phyloP scores from a whole-genome alignment of 2,888 invertebrate genomes.

The Germaria angustata region DNA sequence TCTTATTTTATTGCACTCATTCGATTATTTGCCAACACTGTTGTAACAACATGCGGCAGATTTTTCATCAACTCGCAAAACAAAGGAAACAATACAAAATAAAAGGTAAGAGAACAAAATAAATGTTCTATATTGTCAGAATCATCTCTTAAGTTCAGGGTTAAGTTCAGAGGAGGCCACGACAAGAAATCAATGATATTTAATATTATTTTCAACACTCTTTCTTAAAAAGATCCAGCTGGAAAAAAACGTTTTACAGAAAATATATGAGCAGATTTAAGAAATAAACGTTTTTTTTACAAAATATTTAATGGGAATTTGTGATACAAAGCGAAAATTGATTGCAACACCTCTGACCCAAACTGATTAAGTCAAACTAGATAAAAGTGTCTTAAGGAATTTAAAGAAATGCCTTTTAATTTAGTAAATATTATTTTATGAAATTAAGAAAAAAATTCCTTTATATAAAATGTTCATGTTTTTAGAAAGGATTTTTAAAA shows the following conservation, averaged over 20 bases:
- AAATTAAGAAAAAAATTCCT: too few relatives aligned
- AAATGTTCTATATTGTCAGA: conserved; percentile 72
- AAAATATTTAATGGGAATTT: conserved; percentile 38
- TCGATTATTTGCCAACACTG: background rate
- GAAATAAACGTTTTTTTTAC: background rate
- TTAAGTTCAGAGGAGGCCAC: conserved; percentile 70
- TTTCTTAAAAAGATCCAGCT: background rate
- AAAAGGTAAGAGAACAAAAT: conserved; percentile 65
- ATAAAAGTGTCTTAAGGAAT: conserved; percentile 9
- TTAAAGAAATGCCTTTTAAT: conserved; percentile 7
- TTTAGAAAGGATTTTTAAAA: too few relatives aligned
- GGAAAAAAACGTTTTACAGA: background rate
- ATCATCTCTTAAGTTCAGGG: conserved; percentile 70
- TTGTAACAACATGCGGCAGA: background rate
- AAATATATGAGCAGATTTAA: background rate
- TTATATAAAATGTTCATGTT: too few relatives aligned
- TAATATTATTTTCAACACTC: conserved; percentile 55
- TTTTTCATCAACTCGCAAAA: background rate
- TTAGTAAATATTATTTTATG: too few relatives aligned
- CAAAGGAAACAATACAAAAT: background rate
- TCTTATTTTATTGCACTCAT: too few relatives aligned
- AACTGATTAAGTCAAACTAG: conserved; percentile 27
- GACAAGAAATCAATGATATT: conserved; percentile 70
- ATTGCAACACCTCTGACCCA: conserved; percentile 51
- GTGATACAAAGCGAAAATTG: conserved; percentile 40